Evolutionary conservation across 2,888 invertebrate species (phyloP), one percentile per base, ranked within the genome.

Genomic region (Amblyjoppa proteus): DNA sequence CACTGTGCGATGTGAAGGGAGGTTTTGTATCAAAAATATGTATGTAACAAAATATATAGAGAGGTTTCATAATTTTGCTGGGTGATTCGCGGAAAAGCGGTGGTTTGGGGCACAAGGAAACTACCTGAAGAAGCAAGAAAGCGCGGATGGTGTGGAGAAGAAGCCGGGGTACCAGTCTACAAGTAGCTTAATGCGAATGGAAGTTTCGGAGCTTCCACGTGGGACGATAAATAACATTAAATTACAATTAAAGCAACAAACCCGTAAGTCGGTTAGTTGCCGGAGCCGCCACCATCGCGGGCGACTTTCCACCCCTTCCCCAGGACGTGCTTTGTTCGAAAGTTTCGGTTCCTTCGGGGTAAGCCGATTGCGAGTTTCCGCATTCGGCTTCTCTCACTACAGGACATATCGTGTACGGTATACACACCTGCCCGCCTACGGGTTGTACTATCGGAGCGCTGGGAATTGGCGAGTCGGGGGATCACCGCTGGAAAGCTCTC

Each of bases 361-460:
- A 88, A 88, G 87, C 88, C 86, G 88, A 88, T 88, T 87, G 69
- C 76, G 68, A 91, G 90, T 92, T 91, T 87, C 89, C 90, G 88
- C 88, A 83, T 86, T 83, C 80, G 69, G 53, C 25, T 51, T 70
- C 34, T 41, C 45, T 34, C 58, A 69, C 68, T 61, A 5, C 28
- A 34, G 66, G 49, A n/a, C 75, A 74, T 69, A 77, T 74, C 34
- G 64, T 49, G n/a, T 49, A 79, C 49, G 74, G 53, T 78, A 41
- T 74, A 81, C 70, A 66, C 70, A 69, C 61, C 38, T 75, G 68
- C 53, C 53, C 66, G 61, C 71, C 66, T 11, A 31, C 20, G 61
- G 41, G 25, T 53, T 75, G 53, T 31, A 78, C 31, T 81, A 81
- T 82, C 76, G 79, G 76, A 28, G 79, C 79, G 56, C 56, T 68